phyloP scores from a whole-genome alignment of 2,888 invertebrate species.

The Drosophila hamatofila region DNA sequence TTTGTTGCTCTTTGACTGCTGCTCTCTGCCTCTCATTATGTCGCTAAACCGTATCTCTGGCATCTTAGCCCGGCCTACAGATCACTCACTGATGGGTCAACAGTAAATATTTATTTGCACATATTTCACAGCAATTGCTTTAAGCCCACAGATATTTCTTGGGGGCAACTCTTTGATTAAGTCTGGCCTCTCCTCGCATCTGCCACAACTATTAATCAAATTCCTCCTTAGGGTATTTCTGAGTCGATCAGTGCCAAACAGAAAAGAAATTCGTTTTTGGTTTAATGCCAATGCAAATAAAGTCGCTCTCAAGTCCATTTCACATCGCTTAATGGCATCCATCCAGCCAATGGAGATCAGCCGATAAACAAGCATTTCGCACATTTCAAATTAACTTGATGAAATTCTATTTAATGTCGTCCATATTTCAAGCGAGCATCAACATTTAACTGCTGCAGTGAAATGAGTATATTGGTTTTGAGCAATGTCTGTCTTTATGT shows the following conservation, averaged over 20 bases:
- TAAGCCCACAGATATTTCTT: too few relatives aligned
- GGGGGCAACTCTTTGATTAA: not conserved
- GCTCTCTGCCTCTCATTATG: not conserved
- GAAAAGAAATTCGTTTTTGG: not conserved
- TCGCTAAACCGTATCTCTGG: too few relatives aligned
- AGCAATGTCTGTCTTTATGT: too few relatives aligned
- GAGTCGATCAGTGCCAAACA: not conserved
- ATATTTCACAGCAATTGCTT: not conserved
- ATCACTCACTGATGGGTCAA: not conserved
- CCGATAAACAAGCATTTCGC: slow-evolving; percentile 19
- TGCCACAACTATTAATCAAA: not conserved
- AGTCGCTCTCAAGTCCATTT: slow-evolving; percentile 36
- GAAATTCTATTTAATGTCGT: not conserved
- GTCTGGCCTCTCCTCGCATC: too few relatives aligned
- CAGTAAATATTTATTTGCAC: not conserved
- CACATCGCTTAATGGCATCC: slow-evolving; percentile 38
- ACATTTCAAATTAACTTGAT: slow-evolving; percentile 2
- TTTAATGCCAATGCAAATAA: slow-evolving; percentile 39
- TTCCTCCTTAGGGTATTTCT: slow-evolving; percentile 11
- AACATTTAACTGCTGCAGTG: not conserved
- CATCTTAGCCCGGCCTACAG: not conserved
- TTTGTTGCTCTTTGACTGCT: slow-evolving; percentile 40
- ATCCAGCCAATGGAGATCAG: slow-evolving; percentile 13
- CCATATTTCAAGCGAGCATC: not conserved
- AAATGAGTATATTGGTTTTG: too few relatives aligned